phyloP scores from a whole-genome alignment of 2,113 vertebrate genomes.

The Burhinus oedicnemus region DNA sequence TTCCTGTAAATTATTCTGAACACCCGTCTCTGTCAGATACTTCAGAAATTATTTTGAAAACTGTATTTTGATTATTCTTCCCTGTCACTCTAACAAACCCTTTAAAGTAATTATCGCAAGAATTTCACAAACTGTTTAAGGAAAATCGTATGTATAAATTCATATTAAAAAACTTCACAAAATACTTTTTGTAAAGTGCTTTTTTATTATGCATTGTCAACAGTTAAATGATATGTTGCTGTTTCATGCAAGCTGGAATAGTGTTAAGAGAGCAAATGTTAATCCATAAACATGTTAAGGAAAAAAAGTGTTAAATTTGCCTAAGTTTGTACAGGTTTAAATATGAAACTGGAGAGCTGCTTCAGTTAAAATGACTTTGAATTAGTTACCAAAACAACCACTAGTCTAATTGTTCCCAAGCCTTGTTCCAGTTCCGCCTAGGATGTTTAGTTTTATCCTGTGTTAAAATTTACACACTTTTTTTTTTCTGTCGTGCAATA shows the following conservation, averaged over 20 bases:
- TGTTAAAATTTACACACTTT: neutral
- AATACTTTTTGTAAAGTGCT: constrained; percentile 39
- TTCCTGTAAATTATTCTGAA: neutral
- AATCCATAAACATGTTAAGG: constrained; percentile 6
- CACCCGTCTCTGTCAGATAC: neutral
- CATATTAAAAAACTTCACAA: neutral
- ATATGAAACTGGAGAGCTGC: neutral
- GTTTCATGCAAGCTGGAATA: constrained; percentile 46
- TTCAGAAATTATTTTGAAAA: constrained; percentile 3
- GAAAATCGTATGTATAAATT: neutral
- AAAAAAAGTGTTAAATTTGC: neutral
- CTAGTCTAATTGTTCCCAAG: neutral
- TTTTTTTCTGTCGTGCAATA: neutral
- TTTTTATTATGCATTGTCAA: constrained; percentile 66
- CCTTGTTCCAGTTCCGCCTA: neutral
- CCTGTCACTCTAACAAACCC: neutral
- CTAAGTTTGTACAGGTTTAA: neutral
- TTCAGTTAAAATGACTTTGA: neutral
- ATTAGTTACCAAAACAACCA: neutral
- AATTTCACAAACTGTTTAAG: constrained; percentile 18
- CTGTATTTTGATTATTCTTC: neutral
- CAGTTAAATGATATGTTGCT: constrained; percentile 25
- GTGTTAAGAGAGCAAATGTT: constrained; percentile 40
- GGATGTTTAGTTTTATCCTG: neutral
- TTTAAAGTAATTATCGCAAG: neutral